phyloP scores from a whole-genome alignment of 2,797 vertebrate species.

The Platalea minor region DNA sequence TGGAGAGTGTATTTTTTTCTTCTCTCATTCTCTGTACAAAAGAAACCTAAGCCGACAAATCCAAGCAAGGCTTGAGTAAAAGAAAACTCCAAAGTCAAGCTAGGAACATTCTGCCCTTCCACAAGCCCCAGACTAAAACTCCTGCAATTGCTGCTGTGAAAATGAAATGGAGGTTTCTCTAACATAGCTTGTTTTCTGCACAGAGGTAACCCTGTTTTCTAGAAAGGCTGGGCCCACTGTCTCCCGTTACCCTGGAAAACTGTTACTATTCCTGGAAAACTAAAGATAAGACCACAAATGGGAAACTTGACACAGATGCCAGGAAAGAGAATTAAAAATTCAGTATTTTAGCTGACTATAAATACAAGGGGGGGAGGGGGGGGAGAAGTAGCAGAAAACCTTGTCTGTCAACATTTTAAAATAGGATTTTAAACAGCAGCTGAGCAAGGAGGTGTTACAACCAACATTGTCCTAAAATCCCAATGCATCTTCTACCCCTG shows the following conservation, averaged over 20 bases:
- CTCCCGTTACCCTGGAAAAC: not conserved
- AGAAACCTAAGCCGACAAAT: not conserved
- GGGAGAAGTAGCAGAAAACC: not conserved
- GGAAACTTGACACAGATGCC: not conserved
- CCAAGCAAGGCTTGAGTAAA: not conserved
- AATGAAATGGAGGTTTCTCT: not conserved
- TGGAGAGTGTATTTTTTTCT: not conserved
- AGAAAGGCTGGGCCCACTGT: not conserved
- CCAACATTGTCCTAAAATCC: constrained; percentile 2
- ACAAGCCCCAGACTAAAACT: not conserved
- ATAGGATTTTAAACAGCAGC: not conserved
- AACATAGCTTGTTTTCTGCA: not conserved
- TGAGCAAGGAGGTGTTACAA: not conserved
- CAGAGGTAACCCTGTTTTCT: not conserved
- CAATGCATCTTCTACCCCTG: not conserved
- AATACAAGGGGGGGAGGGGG: not conserved
- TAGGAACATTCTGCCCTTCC: not conserved
- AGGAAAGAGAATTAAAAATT: not conserved
- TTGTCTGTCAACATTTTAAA: not conserved
- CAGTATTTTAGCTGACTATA: not conserved
- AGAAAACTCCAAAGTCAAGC: not conserved
- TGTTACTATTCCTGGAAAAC: not conserved
- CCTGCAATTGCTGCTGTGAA: not conserved
- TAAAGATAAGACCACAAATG: not conserved
- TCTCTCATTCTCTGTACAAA: not conserved